Percentiles rank a stretch among this genome's conserved stretches.
phyloP scores from a whole-genome alignment of 2,797 vertebrate genomes.

The Cephalopachus bancanus region DNA sequence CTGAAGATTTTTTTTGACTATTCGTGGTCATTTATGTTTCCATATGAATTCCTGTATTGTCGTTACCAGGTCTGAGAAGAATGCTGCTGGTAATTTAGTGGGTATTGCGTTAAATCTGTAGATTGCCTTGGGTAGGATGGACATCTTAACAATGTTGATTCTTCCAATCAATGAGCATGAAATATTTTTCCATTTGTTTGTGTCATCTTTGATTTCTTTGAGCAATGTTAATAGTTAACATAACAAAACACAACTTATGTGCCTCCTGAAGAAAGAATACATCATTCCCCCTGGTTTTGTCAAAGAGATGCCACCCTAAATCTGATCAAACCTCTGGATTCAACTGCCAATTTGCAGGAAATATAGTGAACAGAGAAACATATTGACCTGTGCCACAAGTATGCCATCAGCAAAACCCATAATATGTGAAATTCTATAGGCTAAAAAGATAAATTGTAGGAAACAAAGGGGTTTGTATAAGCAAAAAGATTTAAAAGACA shows the following conservation, averaged over 20 bases:
- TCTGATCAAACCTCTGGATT: constrained; percentile 9
- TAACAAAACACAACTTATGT: not conserved
- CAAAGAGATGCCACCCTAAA: constrained; percentile 31
- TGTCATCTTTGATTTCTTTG: no score
- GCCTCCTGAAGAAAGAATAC: not conserved
- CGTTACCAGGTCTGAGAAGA: no score
- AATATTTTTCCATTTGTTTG: no score
- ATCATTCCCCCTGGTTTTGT: constrained; percentile 20
- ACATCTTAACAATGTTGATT: no score
- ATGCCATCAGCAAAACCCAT: constrained; percentile 45
- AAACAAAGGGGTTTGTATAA: not conserved
- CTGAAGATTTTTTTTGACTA: no score
- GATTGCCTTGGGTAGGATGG: no score
- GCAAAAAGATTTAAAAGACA: constrained; percentile 38
- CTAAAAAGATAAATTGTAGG: not conserved
- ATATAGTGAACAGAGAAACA: constrained; percentile 13
- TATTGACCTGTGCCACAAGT: not conserved
- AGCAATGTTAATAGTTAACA: not conserved
- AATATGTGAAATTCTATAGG: not conserved
- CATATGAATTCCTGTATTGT: no score
- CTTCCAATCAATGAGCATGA: no score
- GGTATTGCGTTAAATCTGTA: no score
- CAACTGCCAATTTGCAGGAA: constrained; percentile 9
- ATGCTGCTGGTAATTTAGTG: no score
- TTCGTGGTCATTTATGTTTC: no score